Percentiles rank a stretch among this genome's conserved stretches.
Evolutionary conservation across 2,113 vertebrate genomes (phyloP).

Genomic region (Amazona vittata): DNA sequence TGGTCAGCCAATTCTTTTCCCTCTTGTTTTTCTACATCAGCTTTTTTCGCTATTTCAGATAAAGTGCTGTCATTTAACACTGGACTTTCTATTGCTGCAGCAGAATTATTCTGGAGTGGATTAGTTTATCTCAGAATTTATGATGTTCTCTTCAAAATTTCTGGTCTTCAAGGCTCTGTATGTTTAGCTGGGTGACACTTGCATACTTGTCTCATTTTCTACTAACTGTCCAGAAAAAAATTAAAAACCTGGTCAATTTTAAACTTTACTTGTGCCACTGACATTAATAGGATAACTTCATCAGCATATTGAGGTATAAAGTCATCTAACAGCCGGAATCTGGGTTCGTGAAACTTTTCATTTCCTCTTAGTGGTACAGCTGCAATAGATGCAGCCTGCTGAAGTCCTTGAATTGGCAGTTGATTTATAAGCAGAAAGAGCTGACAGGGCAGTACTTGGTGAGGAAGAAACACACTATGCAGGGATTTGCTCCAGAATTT

Average conservation of each 20-base stretch:
- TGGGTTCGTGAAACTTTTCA: background rate
- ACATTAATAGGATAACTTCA: background rate
- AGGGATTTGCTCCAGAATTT: background rate
- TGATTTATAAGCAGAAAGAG: background rate
- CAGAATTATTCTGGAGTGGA: background rate
- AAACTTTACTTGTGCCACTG: background rate
- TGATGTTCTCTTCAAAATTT: background rate
- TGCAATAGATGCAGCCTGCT: background rate
- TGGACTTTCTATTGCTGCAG: background rate
- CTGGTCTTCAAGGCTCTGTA: background rate
- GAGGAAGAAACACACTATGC: background rate
- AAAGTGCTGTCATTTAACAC: background rate
- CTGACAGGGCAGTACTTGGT: background rate
- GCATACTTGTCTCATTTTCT: background rate
- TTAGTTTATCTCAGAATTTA: constrained; percentile 14
- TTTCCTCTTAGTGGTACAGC: background rate
- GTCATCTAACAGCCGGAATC: background rate
- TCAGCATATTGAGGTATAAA: background rate
- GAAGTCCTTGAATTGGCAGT: background rate
- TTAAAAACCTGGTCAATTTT: background rate
- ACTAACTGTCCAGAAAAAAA: background rate
- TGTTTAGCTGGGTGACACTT: background rate
- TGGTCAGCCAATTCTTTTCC: background rate
- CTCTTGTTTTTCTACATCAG: background rate
- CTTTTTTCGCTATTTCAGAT: background rate